Evolutionary conservation across 2,888 invertebrate genomes (phyloP).

Genomic region (Poecilus cupreus): DNA sequence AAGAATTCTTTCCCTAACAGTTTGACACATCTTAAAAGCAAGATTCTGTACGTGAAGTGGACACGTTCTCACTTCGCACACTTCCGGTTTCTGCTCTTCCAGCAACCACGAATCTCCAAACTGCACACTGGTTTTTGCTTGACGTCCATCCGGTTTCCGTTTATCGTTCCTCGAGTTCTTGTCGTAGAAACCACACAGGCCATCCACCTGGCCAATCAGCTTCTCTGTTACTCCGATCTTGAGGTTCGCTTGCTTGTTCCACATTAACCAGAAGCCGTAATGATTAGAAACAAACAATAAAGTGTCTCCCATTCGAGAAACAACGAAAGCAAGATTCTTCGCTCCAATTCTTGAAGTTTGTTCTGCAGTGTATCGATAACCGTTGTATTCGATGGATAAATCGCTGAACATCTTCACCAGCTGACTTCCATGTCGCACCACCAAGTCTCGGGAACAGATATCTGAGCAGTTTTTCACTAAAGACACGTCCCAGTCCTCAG

Average conservation of each 20-base stretch:
- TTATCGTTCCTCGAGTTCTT: constrained; percentile 81
- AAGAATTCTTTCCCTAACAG: constrained; percentile 80
- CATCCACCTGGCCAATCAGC: constrained; percentile 80
- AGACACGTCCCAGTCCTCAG: constrained; percentile 82
- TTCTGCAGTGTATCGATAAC: constrained; percentile 77
- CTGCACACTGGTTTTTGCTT: constrained; percentile 78
- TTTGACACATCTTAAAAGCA: constrained; percentile 81
- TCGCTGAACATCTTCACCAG: constrained; percentile 78
- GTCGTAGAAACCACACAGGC: constrained; percentile 87
- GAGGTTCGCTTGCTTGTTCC: constrained; percentile 80
- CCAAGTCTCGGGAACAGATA: constrained; percentile 79
- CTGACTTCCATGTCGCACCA: constrained; percentile 78
- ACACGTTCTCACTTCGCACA: constrained; percentile 79
- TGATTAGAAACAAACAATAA: constrained; percentile 81
- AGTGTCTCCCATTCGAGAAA: constrained; percentile 82
- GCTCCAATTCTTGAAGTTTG: constrained; percentile 78
- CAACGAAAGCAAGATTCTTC: constrained; percentile 79
- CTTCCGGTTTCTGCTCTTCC: constrained; percentile 72
- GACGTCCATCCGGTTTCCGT: constrained; percentile 80
- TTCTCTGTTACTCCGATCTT: constrained; percentile 78
- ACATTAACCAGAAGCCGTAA: constrained; percentile 84
- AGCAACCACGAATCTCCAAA: constrained; percentile 88
- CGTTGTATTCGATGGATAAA: constrained; percentile 81
- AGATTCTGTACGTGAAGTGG: constrained; percentile 78
- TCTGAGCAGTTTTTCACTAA: constrained; percentile 79